Evolutionary conservation across 2,888 invertebrate genomes (phyloP).

Genomic region (Troides aeacus): DNA sequence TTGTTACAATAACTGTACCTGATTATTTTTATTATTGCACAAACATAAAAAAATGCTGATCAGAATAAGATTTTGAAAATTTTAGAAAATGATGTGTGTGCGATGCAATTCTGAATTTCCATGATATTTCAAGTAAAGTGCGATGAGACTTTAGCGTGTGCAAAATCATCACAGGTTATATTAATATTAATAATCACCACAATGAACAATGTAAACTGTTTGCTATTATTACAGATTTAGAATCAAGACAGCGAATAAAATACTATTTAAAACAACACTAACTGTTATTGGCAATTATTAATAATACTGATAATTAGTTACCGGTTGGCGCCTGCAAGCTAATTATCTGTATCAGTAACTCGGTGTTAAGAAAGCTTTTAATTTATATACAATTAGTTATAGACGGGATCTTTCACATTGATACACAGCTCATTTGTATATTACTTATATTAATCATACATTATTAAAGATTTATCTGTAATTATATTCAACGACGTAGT

Average conservation of each 20-base stretch:
- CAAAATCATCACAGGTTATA: too few species aligned
- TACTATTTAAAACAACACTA: background rate
- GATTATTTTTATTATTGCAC: too few species aligned
- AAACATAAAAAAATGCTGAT: too few species aligned
- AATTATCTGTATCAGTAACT: too few species aligned
- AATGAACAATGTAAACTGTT: background rate
- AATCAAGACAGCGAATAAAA: background rate
- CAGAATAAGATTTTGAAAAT: too few species aligned
- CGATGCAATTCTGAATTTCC: slow-evolving; percentile 8
- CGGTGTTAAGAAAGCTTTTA: background rate
- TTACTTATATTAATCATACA: background rate
- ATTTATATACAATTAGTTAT: background rate
- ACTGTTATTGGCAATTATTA: background rate
- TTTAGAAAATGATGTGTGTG: background rate
- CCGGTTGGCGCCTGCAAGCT: background rate
- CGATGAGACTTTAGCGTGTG: too few species aligned
- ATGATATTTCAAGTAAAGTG: background rate
- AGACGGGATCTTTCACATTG: background rate
- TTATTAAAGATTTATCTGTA: background rate
- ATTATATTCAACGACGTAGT: background rate
- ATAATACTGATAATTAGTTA: background rate
- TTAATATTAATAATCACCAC: background rate
- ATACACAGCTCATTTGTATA: background rate
- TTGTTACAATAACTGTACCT: too few species aligned
- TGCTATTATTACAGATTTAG: background rate